Evolutionary conservation across 2,113 vertebrate genomes (phyloP), one percentile per base, ranked within the genome.

Genomic region (Fulmarus glacialis): DNA sequence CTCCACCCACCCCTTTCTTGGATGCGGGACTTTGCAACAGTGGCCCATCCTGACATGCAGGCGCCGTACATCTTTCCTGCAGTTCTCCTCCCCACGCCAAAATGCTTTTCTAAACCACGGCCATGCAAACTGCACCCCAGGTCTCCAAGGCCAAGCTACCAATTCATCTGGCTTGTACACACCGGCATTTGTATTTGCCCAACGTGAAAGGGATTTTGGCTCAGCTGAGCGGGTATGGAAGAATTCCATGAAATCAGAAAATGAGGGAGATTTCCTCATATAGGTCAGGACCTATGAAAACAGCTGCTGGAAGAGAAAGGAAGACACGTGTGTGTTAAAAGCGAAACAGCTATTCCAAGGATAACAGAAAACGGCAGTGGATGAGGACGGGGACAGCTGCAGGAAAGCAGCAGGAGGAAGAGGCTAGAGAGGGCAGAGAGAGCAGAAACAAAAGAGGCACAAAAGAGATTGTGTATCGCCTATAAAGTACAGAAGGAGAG

Each of bases 51-150:
- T 9, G 62, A 48, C 29, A 10, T 1, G 15, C 16, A 42, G 47
- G 42, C 0, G 2, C 22, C 2, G 1, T 4, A 15, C 26, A 8
- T 8, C 50, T 15, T 20, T 52, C 62, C 67, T 32, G 48, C 42
- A 73, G 53, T 15, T 86, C 58, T 63, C 55, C 60, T 64, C n/a
- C 43, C 43, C 56, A 3, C 1, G 3, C 11, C 59, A 40, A 72
- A 82, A 64, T 1, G 21, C 36, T 40, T 21, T 48, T 19, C 56
- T 36, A 36, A 40, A n/a, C 14, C 71, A 26, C 2, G 2, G 63
- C 27, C 29, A 8, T 2, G 58, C 70, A 58, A 17, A n/a, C 40
- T 9, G 15, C 1, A 3, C 18, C 20, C 52, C 64, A 13, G 18
- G 36, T 16, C 34, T 67, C 64, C 58, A 34, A 42, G 63, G n/a